A percentile compares a stretch with the other conserved stretches of the same genome.
These are phyloP conservation scores for Zootoca vivipara DNA, from an alignment of 2,113 vertebrate species.

Conservation along the genomic window DNA sequence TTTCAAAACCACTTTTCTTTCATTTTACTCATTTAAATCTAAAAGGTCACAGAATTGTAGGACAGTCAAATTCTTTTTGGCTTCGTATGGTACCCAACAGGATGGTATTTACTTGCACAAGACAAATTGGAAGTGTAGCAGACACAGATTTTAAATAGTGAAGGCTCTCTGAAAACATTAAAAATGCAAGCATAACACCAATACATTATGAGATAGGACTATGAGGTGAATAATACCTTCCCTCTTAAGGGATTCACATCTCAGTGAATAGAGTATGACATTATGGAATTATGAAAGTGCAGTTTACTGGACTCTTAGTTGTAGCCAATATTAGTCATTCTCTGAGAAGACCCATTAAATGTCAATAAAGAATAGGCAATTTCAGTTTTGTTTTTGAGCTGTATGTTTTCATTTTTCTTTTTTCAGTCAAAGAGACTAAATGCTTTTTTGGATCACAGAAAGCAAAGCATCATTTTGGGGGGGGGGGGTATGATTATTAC, in stretches of 20 bases:
- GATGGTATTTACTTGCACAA: background rate
- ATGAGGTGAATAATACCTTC: background rate
- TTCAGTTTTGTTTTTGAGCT: conserved; percentile 62
- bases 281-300: background rate
- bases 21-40: background rate
- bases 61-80: background rate
- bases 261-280: background rate
- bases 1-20: background rate
- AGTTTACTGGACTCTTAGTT: background rate
- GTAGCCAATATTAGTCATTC: no score
- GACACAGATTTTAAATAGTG: background rate
- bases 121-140: background rate
- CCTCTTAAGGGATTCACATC: background rate
- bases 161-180: background rate
- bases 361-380: conserved; percentile 59
- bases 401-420: conserved; percentile 50
- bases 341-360: no score
- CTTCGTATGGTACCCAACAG: background rate
- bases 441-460: conserved; percentile 54
- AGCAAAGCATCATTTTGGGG: conserved; percentile 55
- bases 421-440: conserved; percentile 49
- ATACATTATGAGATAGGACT: background rate
- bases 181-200: background rate
- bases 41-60: background rate
- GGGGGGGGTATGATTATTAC: conserved; percentile 7